These are phyloP conservation scores for Emesis castigata DNA, from an alignment of 2,888 invertebrate species.

Conservation along the genomic window DNA sequence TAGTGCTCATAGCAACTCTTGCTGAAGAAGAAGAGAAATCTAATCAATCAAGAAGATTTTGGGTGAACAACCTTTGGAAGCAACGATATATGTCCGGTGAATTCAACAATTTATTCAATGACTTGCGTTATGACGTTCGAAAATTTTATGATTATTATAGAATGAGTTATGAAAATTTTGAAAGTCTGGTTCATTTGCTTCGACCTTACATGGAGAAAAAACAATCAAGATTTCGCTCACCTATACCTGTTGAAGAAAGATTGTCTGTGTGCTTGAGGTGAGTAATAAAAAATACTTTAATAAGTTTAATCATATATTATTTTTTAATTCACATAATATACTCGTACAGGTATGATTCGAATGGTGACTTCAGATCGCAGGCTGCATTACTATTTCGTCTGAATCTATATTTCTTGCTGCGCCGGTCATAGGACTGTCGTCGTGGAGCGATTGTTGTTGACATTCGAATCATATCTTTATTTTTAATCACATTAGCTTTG, in stretches of 20 bases:
- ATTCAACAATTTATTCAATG: conserved; percentile 54
- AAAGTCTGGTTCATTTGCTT: conserved; percentile 44
- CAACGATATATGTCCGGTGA: conserved; percentile 46
- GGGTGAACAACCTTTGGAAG: conserved; percentile 56
- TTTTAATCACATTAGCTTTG: too few species aligned
- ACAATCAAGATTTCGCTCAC: conserved; percentile 49
- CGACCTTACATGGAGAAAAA: conserved; percentile 30
- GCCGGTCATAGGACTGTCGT: conserved; percentile 44
- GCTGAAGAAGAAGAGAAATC: conserved; percentile 58
- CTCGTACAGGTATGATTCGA: conserved; percentile 56
- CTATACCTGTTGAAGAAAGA: conserved; percentile 58
- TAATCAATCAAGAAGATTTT: conserved; percentile 55
- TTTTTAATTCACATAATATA: conserved; percentile 46
- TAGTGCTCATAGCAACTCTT: conserved; percentile 52
- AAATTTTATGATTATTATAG: conserved; percentile 42
- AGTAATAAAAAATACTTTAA: conserved; percentile 35
- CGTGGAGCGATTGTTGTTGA: conserved; percentile 43
- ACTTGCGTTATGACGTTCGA: conserved; percentile 56
- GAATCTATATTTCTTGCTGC: conserved; percentile 41
- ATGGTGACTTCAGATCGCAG: conserved; percentile 57
- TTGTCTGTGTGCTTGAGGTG: conserved; percentile 53
- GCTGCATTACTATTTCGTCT: conserved; percentile 51
- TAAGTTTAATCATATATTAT: conserved; percentile 46
- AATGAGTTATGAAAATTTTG: conserved; percentile 48
- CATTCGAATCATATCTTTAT: conserved; percentile 46